Conservation (phyloP, 2,113 vertebrate genomes). For the Anthoscopus minutus region DNA sequence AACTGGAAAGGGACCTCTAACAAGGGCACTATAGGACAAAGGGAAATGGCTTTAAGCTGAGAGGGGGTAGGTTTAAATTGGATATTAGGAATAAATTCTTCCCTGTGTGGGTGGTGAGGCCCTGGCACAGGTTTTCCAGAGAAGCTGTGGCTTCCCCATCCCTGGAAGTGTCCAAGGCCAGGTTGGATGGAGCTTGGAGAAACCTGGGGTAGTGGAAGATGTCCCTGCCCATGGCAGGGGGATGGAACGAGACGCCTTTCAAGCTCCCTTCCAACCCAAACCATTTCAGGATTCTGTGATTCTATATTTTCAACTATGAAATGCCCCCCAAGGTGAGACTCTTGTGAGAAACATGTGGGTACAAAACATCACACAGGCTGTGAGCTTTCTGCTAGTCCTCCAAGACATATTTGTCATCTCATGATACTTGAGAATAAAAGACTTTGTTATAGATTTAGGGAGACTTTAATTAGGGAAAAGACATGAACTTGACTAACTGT, state of each 20-base stretch:
- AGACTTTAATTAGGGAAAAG: not conserved
- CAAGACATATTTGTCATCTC: not conserved
- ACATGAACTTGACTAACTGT: not conserved
- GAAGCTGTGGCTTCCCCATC: not conserved
- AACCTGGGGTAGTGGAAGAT: accelerated
- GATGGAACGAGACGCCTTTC: accelerated
- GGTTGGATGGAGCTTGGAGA: accelerated
- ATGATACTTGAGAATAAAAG: not conserved
- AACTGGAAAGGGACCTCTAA: not conserved
- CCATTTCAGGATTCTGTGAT: not conserved
- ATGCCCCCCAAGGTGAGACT: not conserved
- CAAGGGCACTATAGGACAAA: not conserved
- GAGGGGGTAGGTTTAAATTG: not conserved
- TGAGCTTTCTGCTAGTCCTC: not conserved
- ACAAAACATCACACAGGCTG: not conserved
- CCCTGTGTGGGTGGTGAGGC: not conserved
- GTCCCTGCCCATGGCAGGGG: not conserved
- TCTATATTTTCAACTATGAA: not conserved
- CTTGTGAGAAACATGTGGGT: not conserved
- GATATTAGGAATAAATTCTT: not conserved
- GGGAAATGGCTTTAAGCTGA: not conserved
- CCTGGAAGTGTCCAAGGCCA: not conserved
- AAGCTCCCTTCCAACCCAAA: not conserved
- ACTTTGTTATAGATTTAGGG: not conserved
- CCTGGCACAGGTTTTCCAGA: not conserved